phyloP scores from a whole-genome alignment of 2,113 vertebrate species.

The Jaculus jaculus region DNA sequence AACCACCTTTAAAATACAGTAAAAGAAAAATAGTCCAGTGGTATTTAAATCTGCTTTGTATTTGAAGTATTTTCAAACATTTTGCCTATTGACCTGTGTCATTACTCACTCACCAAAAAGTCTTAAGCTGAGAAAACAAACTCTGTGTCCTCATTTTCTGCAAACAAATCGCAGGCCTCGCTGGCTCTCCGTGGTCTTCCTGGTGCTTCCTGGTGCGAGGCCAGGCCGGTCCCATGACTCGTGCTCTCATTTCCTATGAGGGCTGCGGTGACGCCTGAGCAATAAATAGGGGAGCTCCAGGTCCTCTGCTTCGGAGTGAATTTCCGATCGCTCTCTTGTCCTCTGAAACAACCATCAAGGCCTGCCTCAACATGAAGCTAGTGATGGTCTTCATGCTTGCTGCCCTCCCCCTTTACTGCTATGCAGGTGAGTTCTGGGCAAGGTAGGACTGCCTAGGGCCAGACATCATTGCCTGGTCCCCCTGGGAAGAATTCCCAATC shows the following conservation, averaged over 20 bases:
- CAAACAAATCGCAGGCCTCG: background rate
- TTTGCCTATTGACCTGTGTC: no score
- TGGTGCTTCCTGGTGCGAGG: background rate
- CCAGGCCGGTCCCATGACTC: background rate
- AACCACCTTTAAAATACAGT: background rate
- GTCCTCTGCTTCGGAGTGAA: background rate
- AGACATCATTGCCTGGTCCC: background rate
- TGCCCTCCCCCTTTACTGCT: conserved; percentile 42
- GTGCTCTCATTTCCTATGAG: background rate
- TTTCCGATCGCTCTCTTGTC: background rate
- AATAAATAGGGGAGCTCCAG: conserved; percentile 29
- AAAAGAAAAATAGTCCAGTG: no score
- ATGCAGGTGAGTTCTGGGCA: conserved; percentile 37
- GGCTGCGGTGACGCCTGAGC: background rate
- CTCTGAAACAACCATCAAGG: background rate
- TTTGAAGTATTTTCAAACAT: background rate
- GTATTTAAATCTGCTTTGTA: no score
- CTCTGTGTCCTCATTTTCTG: background rate
- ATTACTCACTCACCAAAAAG: background rate
- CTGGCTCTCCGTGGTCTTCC: background rate
- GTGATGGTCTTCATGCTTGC: background rate
- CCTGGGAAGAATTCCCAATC: background rate
- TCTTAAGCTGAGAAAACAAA: background rate
- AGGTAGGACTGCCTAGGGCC: background rate
- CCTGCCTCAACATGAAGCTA: conserved; percentile 51